Conservation (phyloP, 2,888 invertebrate genomes). For the Catotricha subobsoleta region DNA sequence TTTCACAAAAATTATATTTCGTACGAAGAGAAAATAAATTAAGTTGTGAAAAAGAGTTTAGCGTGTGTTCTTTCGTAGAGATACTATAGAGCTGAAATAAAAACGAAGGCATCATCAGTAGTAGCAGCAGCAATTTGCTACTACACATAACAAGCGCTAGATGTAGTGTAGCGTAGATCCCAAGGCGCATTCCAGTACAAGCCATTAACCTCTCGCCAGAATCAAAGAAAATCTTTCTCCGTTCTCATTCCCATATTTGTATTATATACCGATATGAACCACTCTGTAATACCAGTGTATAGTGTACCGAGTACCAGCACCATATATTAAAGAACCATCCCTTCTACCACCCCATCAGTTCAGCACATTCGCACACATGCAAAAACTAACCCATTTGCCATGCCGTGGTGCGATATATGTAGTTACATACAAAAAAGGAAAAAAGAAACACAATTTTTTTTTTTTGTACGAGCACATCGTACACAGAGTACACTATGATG, state of each 20-base stretch:
- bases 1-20: too few species aligned
- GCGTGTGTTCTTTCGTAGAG: too few species aligned
- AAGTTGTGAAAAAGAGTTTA: too few species aligned
- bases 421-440: background rate
- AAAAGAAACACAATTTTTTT: background rate
- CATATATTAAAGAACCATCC: background rate
- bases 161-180: too few species aligned
- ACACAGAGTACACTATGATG: background rate
- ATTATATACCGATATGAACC: background rate
- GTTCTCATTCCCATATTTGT: background rate
- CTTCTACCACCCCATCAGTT: background rate
- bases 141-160: too few species aligned
- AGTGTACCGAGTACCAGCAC: background rate
- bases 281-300: too few species aligned
- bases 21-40: too few species aligned
- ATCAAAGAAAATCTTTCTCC: conserved; percentile 5
- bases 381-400: background rate
- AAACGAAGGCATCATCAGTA: too few species aligned
- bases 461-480: too few species aligned
- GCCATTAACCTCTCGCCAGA: conserved; percentile 9
- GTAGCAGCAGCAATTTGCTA: too few species aligned
- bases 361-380: background rate
- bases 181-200: conserved; percentile 8
- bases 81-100: too few species aligned
- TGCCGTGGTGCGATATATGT: too few species aligned